Evolutionary conservation across 1,140 invertebrate species (phyloP).

Genomic region (Zaprionus camerounensis): DNA sequence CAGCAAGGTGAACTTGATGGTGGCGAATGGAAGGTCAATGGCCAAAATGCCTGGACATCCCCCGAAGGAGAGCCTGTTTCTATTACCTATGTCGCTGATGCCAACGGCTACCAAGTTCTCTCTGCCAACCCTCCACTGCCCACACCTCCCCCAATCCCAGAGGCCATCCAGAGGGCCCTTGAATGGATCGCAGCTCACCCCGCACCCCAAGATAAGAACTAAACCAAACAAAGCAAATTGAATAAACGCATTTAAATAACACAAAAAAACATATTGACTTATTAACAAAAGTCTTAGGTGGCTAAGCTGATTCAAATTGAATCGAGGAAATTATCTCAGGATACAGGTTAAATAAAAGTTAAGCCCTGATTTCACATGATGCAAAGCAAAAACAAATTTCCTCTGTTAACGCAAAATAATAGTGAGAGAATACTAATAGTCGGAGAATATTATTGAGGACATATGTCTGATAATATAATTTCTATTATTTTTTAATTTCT

Average conservation of each 20-base stretch:
- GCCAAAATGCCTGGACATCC: constrained; percentile 84
- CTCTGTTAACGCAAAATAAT: too few species aligned
- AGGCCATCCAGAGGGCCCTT: constrained; percentile 86
- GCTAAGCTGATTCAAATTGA: not conserved
- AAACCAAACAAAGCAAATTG: constrained; percentile 32
- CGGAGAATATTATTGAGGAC: too few species aligned
- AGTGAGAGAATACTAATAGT: too few species aligned
- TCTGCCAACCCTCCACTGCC: constrained; percentile 87
- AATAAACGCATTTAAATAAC: constrained; percentile 51
- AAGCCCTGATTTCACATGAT: too few species aligned
- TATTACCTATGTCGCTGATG: constrained; percentile 85
- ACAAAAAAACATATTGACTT: not conserved
- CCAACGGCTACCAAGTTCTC: constrained; percentile 89
- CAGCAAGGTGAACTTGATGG: constrained; percentile 91
- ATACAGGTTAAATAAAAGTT: too few species aligned
- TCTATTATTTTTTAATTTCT: too few species aligned
- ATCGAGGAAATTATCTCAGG: not conserved
- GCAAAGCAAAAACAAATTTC: too few species aligned
- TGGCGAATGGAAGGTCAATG: constrained; percentile 88
- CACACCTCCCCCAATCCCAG: constrained; percentile 88
- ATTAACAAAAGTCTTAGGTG: not conserved
- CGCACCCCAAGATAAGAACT: constrained; percentile 17
- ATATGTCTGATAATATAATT: too few species aligned
- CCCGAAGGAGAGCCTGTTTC: constrained; percentile 86
- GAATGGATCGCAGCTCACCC: constrained; percentile 83